These are phyloP conservation scores for Philopotamus ludificatus DNA, from an alignment of 1,140 invertebrate genomes.

Conservation along the genomic window DNA sequence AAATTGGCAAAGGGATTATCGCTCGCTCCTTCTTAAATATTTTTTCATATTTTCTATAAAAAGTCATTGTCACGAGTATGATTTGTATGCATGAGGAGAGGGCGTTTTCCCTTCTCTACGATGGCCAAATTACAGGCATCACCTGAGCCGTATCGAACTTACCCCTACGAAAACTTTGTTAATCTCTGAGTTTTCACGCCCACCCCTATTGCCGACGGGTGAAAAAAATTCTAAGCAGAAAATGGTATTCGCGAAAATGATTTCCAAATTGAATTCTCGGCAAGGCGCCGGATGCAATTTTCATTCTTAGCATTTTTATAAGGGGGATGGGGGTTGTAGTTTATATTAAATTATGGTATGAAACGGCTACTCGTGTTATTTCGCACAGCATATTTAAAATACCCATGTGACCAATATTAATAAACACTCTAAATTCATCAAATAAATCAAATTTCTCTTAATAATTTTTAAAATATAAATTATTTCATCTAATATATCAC, in stretches of 20 bases:
- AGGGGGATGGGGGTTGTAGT: not conserved
- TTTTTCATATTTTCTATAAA: no score
- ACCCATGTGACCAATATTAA: no score
- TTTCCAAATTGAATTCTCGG: conserved; percentile 21
- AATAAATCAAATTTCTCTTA: not conserved
- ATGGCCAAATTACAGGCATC: not conserved
- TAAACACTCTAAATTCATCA: conserved; percentile 1
- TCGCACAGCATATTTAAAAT: conserved; percentile 3
- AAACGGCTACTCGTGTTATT: not conserved
- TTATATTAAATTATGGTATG: not conserved
- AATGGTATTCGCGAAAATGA: conserved; percentile 14
- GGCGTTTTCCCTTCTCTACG: not conserved
- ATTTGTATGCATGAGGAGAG: not conserved
- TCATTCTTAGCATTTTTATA: conserved; percentile 21
- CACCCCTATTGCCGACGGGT: not conserved
- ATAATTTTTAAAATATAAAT: no score
- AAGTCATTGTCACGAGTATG: not conserved
- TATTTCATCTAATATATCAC: no score
- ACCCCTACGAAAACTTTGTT: conserved; percentile 2
- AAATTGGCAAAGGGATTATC: no score
- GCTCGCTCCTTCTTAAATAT: no score
- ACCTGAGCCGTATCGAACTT: not conserved
- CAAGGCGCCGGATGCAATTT: conserved; percentile 21
- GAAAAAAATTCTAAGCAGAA: not conserved
- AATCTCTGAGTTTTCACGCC: not conserved